Base-by-base conservation (phyloP, 2,888 invertebrate genomes). In the Acronicta alni region DNA sequence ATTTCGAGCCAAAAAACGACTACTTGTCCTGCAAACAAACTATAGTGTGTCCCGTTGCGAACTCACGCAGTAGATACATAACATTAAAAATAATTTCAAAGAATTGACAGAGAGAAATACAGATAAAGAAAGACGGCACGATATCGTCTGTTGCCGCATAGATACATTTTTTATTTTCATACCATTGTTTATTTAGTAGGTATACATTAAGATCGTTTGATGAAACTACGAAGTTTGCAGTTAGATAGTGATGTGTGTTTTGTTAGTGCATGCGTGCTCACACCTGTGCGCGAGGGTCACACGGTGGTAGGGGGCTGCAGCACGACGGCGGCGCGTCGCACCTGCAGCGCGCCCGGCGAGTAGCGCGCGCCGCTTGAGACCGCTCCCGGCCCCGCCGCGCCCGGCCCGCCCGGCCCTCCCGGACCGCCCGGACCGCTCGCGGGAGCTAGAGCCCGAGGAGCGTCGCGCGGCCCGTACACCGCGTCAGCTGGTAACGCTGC, bases 281-380 rank as follows among this genome's bases (percentile, higher is more conserved):
- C 84, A 84, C 84, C 84, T 84, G 84, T 84, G 77, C 80, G 76
- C 80, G 79, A 59, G 74, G 80, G 83, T 84, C 84, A 84, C 84
- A 85, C 97, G 95, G 97, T 97, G 95, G 97, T 97, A 91, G 98
- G 97, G 83, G 97, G 97, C 95, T 97, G 97, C 92, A 97, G 94
- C 82, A 97, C 97, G 95, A 97, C 97, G 89, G 98, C 97, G 86
- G 97, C 97, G 92, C 97, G 96, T 94, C 97, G 97, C 95, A 98
- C 97, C 96, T 97, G 97, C 87, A 91, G 96, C 97, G 96, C 93
- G 96, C 97, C 95, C 95, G 97, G 85, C 96, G 97, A 88, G 96
- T 96, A 88, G 90, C 95, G 89, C 91, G 94, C 96, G 95, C 96
- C 96, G 96, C 9, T 20, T 5, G 20, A 20, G 20, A 20, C 26